Base-by-base conservation (phyloP, 2,797 vertebrate genomes). In the Lycodopsis pacificus region DNA sequence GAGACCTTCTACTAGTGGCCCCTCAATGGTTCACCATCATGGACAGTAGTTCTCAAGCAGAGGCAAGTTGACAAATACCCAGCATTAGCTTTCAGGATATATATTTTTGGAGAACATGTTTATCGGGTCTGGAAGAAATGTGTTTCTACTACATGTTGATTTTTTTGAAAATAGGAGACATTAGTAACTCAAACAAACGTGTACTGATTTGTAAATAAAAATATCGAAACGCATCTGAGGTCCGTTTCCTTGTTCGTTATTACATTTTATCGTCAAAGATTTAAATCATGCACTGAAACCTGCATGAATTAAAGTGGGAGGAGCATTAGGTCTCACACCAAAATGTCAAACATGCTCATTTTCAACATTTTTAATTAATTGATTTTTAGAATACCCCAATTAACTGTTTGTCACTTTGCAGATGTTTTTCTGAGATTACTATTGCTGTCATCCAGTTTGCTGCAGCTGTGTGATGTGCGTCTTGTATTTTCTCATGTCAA, bases 141-240 rank as follows among this genome's bases (percentile, higher is more conserved):
- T 40, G 19, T 85, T 65, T 51, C 17, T 76, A 56, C 68, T 56
- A 69, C 48, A 58, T 40, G n/a, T 76, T 67, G 6, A 64, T 62
- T 54, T 57, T 7, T 38, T 13, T 12, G 38, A 40, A 85, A 71
- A 71, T 74, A 51, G 77, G 51, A 48, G 44, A 79, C n/a, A 77
- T 9, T 27, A 76, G 61, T 38, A 67, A 73, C 1, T 77, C 3
- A 34, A 59, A 67, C 19, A 54, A 88, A 73, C 15, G 65, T 65
- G 81, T 73, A 83, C n/a, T 69, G 44, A 91, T 93, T 91, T 93
- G 95, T 93, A 93, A 92, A 92, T 70, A 94, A 94, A 82, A 90
- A 51, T 54, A 77, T 90, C 90, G 79, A 82, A 93, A 81, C 53
- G 5, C 68, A 44, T 75, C 14, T 65, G 6, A 66, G 53, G 14